These are phyloP conservation scores for Mechanitis mazaeus DNA, from an alignment of 2,888 invertebrate genomes.

Conservation along the genomic window DNA sequence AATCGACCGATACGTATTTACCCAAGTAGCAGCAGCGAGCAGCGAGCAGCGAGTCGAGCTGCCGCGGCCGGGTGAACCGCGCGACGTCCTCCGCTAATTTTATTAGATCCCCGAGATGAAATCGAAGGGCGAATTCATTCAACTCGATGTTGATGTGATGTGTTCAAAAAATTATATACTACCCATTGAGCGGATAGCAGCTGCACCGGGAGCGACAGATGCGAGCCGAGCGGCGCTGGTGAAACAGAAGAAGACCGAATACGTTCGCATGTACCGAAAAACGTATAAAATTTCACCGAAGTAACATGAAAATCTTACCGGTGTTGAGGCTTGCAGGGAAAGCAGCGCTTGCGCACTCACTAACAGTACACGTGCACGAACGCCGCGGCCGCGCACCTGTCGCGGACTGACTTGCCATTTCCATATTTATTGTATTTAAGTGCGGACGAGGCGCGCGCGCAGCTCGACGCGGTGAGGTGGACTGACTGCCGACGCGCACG, in stretches of 20 bases:
- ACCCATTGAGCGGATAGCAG: conserved; percentile 64
- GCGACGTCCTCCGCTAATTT: conserved; percentile 44
- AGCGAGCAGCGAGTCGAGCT: conserved; percentile 57
- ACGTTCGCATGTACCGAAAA: conserved; percentile 40
- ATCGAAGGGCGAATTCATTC: conserved; percentile 49
- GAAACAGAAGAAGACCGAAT: conserved; percentile 56
- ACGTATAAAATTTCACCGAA: conserved; percentile 40
- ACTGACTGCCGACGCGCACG: conserved; percentile 67
- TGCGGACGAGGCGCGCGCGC: conserved; percentile 66
- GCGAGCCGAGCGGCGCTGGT: conserved; percentile 58
- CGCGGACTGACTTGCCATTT: conserved; percentile 72
- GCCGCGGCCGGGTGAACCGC: conserved; percentile 53
- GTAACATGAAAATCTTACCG: conserved; percentile 54
- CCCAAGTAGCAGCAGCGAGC: conserved; percentile 62
- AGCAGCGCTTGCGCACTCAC: conserved; percentile 68
- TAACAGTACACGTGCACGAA: conserved; percentile 74
- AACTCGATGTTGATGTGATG: conserved; percentile 42
- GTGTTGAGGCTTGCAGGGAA: conserved; percentile 37
- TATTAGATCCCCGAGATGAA: conserved; percentile 50
- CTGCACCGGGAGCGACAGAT: conserved; percentile 70
- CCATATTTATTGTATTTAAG: conserved; percentile 60
- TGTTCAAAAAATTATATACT: conserved; percentile 53
- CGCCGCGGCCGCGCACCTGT: conserved; percentile 72
- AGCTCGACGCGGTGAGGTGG: conserved; percentile 61
- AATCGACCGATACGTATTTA: conserved; percentile 57